Base-by-base conservation (phyloP, 2,888 invertebrate species). In the Lypha dubia region DNA sequence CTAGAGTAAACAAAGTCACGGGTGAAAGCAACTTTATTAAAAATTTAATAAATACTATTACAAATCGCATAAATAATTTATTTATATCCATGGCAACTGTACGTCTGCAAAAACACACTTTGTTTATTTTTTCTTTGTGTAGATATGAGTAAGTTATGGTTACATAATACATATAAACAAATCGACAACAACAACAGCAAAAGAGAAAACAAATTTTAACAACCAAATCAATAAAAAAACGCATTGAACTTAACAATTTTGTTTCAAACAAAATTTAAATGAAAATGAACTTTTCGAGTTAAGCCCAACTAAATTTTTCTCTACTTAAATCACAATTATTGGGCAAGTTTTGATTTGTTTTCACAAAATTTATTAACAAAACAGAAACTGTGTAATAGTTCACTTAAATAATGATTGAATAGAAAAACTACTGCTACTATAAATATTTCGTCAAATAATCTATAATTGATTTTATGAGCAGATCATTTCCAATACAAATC, bases 141-240 rank as follows among this genome's bases (percentile, higher is more conserved):
- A 24, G n/a, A n/a, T 44, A 32, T 20, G 24, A 24, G 5, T 65
- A 20, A 44, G 51, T 70, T 51, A 24, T 24, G 32, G 60, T 82
- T 82, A 73, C 76, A 77, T 82, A 82, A 82, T 67, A n/a, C n/a
- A n/a, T n/a, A 35, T 22, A 60, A 73, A 67, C 76, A 73, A 82
- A 71, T 53, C 71, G 41, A 24, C 65, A 51, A 20, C 38, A 70
- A 32, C 60, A 67, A 44, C 6, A 65, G 20, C 17, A 71, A 77
- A 60, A 60, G 41, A 28, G 74, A 68, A 68, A 46, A 32, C 51
- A 77, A 62, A 49, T 58, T 58, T 58, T 46, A 60, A 20, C 32
- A 60, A 44, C 46, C 28, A 20, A 41, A 28, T n/a, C 20, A 62
- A 53, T 35, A 63, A 68, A 20, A 32, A 56, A n/a, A 0, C 11